These are phyloP conservation scores for Chironomus tepperi DNA, from an alignment of 1,140 invertebrate genomes.

Conservation along the genomic window DNA sequence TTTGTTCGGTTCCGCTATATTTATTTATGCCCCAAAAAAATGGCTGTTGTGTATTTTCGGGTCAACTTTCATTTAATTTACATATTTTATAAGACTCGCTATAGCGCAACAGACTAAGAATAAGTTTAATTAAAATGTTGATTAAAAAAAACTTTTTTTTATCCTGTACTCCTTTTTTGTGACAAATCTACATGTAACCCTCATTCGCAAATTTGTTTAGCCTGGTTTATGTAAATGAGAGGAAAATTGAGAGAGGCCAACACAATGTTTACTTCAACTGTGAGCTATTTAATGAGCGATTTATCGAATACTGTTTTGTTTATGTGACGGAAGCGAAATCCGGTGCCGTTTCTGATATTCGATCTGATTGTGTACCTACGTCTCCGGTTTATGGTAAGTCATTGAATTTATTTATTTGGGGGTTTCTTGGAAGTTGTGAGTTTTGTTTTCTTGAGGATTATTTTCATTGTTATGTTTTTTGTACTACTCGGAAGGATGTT, in stretches of 20 bases:
- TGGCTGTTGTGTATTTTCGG: too few relatives aligned
- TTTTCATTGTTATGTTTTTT: too few relatives aligned
- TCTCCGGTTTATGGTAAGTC: conserved; percentile 60
- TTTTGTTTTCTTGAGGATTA: too few relatives aligned
- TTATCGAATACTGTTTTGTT: conserved; percentile 76
- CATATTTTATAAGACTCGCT: neutral
- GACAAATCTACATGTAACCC: neutral
- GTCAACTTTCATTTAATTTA: neutral
- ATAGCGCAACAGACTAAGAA: neutral
- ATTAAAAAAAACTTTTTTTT: too few relatives aligned
- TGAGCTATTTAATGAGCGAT: conserved; percentile 70
- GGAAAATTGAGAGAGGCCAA: conserved; percentile 45
- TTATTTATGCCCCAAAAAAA: too few relatives aligned
- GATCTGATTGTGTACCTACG: conserved; percentile 71
- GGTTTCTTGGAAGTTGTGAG: too few relatives aligned
- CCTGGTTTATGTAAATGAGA: neutral
- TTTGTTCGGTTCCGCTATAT: too few relatives aligned
- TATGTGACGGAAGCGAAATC: conserved; percentile 74
- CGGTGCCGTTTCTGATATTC: conserved; percentile 69
- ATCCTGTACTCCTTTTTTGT: neutral
- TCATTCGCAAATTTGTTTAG: neutral
- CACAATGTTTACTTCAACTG: conserved; percentile 69
- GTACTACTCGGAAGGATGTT: too few relatives aligned
- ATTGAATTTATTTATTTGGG: conserved; percentile 28
- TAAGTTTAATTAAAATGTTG: conserved; percentile 17